Base-by-base conservation (phyloP, 2,113 vertebrate species). In the Archocentrus centrarchus region DNA sequence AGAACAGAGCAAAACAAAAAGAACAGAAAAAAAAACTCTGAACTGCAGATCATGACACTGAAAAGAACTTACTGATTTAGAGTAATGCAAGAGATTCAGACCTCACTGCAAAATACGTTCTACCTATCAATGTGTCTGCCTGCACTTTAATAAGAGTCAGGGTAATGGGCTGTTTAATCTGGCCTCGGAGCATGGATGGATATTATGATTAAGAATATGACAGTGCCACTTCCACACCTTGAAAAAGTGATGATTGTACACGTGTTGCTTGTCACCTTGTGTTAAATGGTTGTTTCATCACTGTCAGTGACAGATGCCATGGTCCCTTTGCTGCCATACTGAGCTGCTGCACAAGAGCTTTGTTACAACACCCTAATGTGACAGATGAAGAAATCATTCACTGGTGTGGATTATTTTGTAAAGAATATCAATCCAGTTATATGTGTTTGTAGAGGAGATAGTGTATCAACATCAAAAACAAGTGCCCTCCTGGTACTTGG, bases 171-270 rank as follows among this genome's bases (percentile, higher is more conserved):
- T 94, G 87, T 93, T 92, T 94, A 93, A 94, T 90, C 89, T 84
- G 91, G 81, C 86, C 89, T 91, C 88, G 64, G 66, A 86, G 79
- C 81, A 55, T 59, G 90, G 73, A 92, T 85, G 84, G 89, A 93
- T 90, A 89, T 90, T 88, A 93, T 94, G 92, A 94, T 94, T 93
- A 92, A 92, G 93, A 92, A 93, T 92, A 91, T 92, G 93, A 94
- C 91, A 91, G 93, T 63, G 75, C 77, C 85, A 90, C 90, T 93
- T 94, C 84, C 90, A 91, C 91, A 92, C 91, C 91, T 95, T 93
- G 85, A 93, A 89, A 85, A 90, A 93, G 91, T 89, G 87, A 92
- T 93, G 90, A 88, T 93, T 88, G 75, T 91, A 93, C 92, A 92
- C 84, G 82, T 93, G 92, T 92, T 83, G 86, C 80, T 89, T 94